phyloP scores from a whole-genome alignment of 2,888 invertebrate species.

The Dendrolimus pini region DNA sequence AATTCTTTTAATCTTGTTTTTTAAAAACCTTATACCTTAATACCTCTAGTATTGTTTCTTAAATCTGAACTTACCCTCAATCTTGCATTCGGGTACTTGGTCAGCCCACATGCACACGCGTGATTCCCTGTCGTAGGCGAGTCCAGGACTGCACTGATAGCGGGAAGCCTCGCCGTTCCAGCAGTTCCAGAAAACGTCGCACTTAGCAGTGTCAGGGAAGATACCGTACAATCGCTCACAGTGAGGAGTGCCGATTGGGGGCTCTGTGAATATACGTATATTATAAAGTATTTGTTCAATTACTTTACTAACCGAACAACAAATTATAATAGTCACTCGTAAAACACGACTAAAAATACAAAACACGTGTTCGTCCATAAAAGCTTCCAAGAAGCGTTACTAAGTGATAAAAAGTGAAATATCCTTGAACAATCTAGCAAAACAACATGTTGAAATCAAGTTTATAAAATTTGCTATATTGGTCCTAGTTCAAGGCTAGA shows the following conservation, averaged over 20 bases:
- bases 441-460: background rate
- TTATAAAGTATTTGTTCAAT: no score
- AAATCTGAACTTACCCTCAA: slow-evolving; percentile 80
- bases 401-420: background rate
- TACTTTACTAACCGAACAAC: no score
- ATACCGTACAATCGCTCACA: slow-evolving; percentile 93
- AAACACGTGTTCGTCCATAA: background rate
- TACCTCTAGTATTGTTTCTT: no score
- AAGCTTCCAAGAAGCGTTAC: background rate
- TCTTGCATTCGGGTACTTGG: slow-evolving; percentile 93
- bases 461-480: slow-evolving; percentile 14
- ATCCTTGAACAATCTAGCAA: background rate
- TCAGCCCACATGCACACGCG: slow-evolving; percentile 98
- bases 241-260: slow-evolving; percentile 89
- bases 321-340: no score
- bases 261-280: slow-evolving; percentile 74
- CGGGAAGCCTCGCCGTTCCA: slow-evolving; percentile 97
- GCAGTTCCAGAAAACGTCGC: slow-evolving; percentile 97
- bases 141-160: slow-evolving; percentile 95
- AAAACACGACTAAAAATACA: no score
- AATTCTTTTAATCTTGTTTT: no score
- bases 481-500: slow-evolving; percentile 44
- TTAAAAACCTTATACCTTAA: no score
- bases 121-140: slow-evolving; percentile 95
- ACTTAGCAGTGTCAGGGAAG: slow-evolving; percentile 91